Evolutionary conservation across 2,888 invertebrate species (phyloP).

Genomic region (Dascillus cervinus): DNA sequence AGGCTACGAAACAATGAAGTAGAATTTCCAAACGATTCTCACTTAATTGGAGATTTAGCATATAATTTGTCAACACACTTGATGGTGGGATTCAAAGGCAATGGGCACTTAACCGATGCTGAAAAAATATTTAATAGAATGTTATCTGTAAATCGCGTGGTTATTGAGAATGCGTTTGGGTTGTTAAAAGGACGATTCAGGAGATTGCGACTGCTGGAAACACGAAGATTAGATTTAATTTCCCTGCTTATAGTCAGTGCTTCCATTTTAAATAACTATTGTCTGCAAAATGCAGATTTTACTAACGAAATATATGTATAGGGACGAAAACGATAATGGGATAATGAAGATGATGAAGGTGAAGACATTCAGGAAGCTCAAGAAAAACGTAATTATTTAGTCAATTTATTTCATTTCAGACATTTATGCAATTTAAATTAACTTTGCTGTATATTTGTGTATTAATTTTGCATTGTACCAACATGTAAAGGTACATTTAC

Average conservation of each 20-base stretch:
- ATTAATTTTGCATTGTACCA: too few relatives aligned
- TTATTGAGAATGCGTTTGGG: constrained; percentile 27
- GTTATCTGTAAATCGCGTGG: constrained; percentile 21
- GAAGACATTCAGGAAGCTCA: too few relatives aligned
- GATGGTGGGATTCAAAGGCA: constrained; percentile 25
- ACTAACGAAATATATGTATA: constrained; percentile 7
- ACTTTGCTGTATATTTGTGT: too few relatives aligned
- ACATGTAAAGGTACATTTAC: too few relatives aligned
- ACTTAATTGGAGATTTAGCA: constrained; percentile 23
- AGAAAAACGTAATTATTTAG: too few relatives aligned
- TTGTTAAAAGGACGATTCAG: constrained; percentile 26
- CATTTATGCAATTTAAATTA: too few relatives aligned
- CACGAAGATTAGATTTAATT: constrained; percentile 4
- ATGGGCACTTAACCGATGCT: constrained; percentile 20
- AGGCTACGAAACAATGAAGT: constrained; percentile 1
- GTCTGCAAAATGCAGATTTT: constrained; percentile 5
- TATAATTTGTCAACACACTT: constrained; percentile 17
- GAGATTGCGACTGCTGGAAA: constrained; percentile 18
- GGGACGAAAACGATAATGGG: too few relatives aligned
- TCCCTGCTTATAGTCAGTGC: constrained; percentile 7
- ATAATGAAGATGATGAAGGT: too few relatives aligned
- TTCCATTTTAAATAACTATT: constrained; percentile 8
- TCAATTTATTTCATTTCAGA: too few relatives aligned
- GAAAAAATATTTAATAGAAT: constrained; percentile 24
- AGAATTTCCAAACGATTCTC: constrained; percentile 3